Evolutionary conservation across 2,113 vertebrate genomes (phyloP), one percentile per base, ranked within the genome.

Genomic region (Lycaon pictus): DNA sequence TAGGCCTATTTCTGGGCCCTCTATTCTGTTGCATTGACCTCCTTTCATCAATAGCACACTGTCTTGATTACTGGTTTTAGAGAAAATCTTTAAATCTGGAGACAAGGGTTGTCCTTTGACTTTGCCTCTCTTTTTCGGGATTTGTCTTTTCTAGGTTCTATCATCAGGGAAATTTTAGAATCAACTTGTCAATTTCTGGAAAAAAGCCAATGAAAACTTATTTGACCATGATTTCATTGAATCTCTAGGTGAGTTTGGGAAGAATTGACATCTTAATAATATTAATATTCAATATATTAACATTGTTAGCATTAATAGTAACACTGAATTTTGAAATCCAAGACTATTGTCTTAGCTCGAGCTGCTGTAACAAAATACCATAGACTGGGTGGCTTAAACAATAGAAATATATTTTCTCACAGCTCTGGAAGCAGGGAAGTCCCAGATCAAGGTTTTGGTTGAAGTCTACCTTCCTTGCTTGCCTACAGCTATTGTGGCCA

Each of bases 111-210:
- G 48, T 32, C 37, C 56, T 55, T 86, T 63, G 90, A 63, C 17
- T 89, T 92, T 15, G 27, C 11, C 58, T 3, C 87, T 69, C 29
- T 92, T 81, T 93, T 81, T 60, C 13, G 80, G 25, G 25, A 51
- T 48, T 93, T 69, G 16, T 91, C 25, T 95, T 7, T 89, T 82
- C 37, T 65, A 53, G 3, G 1, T 92, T 96, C 35, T 80, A 35
- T 25, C n/a, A n/a, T 90, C 20, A 67, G 51, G 84, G 67, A 88
- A 16, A 82, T 95, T 97, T 93, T 97, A 85, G 81, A 79, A 43
- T 82, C 12, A 62, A 60, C 48, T 27, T 91, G 17, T 77, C 15
- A 56, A 20, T 89, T 90, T 88, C 60, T 56, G 17, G 67, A 87
- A 56, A 87, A 92, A 89, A 23, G 0, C 0, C 9, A 71, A 27